Evolutionary conservation across 2,888 invertebrate genomes (phyloP).

Genomic region (Barypeithes pellucidus): DNA sequence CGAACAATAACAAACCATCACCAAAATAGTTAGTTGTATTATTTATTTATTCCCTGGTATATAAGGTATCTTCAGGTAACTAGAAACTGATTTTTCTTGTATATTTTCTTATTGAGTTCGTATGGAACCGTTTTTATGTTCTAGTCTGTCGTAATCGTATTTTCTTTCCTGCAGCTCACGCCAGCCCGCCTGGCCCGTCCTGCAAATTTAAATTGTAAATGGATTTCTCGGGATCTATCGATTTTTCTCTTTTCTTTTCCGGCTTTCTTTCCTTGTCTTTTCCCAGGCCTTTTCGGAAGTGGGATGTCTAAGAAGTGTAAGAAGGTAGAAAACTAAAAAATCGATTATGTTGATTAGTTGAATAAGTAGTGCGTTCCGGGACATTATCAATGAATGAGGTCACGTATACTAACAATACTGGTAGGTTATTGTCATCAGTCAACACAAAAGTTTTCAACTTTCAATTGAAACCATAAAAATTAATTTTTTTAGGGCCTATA

Average conservation of each 20-base stretch:
- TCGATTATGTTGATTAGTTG: too few species aligned
- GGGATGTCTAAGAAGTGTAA: background rate
- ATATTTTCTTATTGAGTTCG: too few species aligned
- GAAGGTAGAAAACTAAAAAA: background rate
- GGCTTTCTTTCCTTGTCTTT: slow-evolving; percentile 25
- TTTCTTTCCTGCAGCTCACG: slow-evolving; percentile 46
- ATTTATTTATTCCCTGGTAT: too few species aligned
- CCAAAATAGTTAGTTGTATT: too few species aligned
- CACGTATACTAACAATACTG: too few species aligned
- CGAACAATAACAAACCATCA: too few species aligned
- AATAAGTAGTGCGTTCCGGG: too few species aligned
- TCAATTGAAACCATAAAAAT: background rate
- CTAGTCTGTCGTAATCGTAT: slow-evolving; percentile 27
- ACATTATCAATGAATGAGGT: too few species aligned
- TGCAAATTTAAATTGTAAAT: slow-evolving; percentile 66
- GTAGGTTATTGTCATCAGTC: background rate
- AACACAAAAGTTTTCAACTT: background rate
- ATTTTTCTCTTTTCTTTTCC: slow-evolving; percentile 62
- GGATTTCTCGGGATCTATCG: slow-evolving; percentile 65
- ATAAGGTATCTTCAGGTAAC: too few species aligned
- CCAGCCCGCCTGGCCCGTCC: slow-evolving; percentile 24
- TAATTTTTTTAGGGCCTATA: background rate
- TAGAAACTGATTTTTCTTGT: too few species aligned
- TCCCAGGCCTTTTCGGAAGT: slow-evolving; percentile 20
- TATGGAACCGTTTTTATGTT: too few species aligned